Base-by-base conservation (phyloP, 2,888 invertebrate species). In the Drepana falcataria region DNA sequence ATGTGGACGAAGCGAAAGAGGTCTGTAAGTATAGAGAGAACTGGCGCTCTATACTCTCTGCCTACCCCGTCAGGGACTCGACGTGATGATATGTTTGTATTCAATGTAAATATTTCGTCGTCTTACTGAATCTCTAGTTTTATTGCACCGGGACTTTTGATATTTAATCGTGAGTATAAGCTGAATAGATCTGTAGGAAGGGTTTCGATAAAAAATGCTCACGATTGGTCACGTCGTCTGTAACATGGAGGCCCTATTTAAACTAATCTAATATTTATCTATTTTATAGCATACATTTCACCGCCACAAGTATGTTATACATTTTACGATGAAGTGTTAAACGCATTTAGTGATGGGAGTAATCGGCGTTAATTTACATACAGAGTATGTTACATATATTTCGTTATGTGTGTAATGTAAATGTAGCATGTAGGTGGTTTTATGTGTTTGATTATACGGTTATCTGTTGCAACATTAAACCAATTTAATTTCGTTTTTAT, bases 211-310 rank as follows among this genome's bases (percentile, higher is more conserved):
- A 44, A 2, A 44, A 44, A 44, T 44, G 44, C 44, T 9, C 44
- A 44, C 44, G 9, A 9, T 44, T 44, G 9, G 44, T 9, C 9
- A 9, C 3, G 9, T 9, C 44, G 7, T 9, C 6, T 44, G 44
- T 9, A 44, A 9, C 44, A 9, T 9, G 44, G 6, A 7, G 51
- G 60, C 58, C 57, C 56, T 58, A 61, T 60, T 57, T 49, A 64
- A 62, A 64, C 59, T 53, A 65, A 63, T 68, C 56, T 55, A 53
- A 60, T 68, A 61, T 59, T 64, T 63, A 65, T 69, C 40, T 37
- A 33, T 49, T 51, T 58, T 59, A 62, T 56, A 59, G 57, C 49
- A 1, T 37, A 33, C 44, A 57, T 56, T 49, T 66, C 56, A 56
- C 53, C 64, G 60, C 57, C 54, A 59, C 57, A 55, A 64, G 60